These are phyloP conservation scores for Nephrotoma flavescens DNA, from an alignment of 2,888 invertebrate genomes.

Conservation along the genomic window DNA sequence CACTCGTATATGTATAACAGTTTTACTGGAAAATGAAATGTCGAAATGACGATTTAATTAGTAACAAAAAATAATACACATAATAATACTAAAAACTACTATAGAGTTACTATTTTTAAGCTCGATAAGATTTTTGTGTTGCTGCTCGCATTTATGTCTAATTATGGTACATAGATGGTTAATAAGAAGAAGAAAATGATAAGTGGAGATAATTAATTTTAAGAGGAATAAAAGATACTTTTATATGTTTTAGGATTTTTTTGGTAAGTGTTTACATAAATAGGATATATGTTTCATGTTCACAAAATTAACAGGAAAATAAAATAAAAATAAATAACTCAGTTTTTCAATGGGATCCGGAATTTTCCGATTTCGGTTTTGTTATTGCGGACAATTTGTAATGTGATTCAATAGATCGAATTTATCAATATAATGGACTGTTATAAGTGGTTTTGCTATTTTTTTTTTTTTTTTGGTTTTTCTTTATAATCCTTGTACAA, in stretches of 20 bases:
- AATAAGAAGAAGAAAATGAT: background rate
- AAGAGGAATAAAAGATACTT: background rate
- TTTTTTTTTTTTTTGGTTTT: background rate
- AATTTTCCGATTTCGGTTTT: background rate
- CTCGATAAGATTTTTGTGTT: background rate
- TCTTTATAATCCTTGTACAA: background rate
- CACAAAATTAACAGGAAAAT: background rate
- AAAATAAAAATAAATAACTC: background rate
- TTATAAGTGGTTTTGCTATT: background rate
- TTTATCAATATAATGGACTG: background rate
- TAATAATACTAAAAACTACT: background rate
- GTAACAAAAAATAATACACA: background rate
- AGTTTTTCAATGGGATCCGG: background rate
- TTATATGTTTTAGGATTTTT: background rate
- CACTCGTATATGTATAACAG: background rate
- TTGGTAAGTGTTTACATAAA: background rate
- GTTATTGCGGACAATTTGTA: background rate
- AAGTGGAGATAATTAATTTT: background rate
- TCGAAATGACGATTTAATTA: background rate
- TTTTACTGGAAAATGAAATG: background rate
- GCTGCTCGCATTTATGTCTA: background rate
- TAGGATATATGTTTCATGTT: background rate
- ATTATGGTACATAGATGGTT: background rate
- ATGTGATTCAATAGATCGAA: background rate
- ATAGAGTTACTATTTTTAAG: background rate